These are phyloP conservation scores for Cabera pusaria DNA, from an alignment of 2,888 invertebrate genomes.

Conservation along the genomic window DNA sequence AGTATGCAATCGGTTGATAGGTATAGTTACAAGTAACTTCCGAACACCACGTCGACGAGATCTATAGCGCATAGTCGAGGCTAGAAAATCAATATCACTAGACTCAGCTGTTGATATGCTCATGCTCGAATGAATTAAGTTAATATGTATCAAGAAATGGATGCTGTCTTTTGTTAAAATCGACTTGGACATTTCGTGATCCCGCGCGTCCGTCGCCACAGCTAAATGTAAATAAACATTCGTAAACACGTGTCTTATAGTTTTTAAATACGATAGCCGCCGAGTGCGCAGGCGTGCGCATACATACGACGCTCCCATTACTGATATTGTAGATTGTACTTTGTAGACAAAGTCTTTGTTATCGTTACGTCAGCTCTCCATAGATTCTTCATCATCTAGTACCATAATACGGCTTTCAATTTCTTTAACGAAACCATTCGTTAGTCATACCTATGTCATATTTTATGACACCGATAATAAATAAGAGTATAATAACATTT, in stretches of 20 bases:
- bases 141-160: too few relatives aligned
- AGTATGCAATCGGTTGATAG: too few relatives aligned
- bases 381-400: neutral
- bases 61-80: conserved; percentile 11
- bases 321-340: conserved; percentile 14
- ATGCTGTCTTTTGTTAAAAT: too few relatives aligned
- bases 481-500: too few relatives aligned
- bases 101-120: too few relatives aligned
- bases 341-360: conserved; percentile 9
- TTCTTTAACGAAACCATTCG: too few relatives aligned
- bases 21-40: too few relatives aligned
- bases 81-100: conserved; percentile 19
- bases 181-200: conserved; percentile 18
- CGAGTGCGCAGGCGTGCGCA: conserved; percentile 16
- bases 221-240: conserved; percentile 57
- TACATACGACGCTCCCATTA: conserved; percentile 6
- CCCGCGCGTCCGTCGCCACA: conserved; percentile 34
- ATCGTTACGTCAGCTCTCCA: conserved; percentile 4
- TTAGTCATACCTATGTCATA: too few relatives aligned
- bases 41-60: too few relatives aligned
- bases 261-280: conserved; percentile 19
- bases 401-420: too few relatives aligned
- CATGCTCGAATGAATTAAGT: too few relatives aligned
- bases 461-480: too few relatives aligned
- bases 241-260: conserved; percentile 40